phyloP scores from a whole-genome alignment of 2,888 invertebrate genomes.

The Hypercompe scribonia region DNA sequence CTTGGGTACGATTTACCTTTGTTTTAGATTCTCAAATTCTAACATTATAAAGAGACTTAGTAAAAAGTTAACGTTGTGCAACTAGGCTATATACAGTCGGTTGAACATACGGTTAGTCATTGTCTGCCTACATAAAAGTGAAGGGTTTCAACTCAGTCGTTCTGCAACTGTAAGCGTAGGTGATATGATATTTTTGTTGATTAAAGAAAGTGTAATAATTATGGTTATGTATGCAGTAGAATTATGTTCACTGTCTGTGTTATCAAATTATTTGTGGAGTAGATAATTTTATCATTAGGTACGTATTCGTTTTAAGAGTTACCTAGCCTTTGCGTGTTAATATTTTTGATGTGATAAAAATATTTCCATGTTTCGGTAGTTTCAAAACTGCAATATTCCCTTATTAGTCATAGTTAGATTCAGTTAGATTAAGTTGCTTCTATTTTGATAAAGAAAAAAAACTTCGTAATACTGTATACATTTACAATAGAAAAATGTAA shows the following conservation, averaged over 20 bases:
- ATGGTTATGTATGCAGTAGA: conserved; percentile 22
- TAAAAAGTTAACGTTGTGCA: conserved; percentile 42
- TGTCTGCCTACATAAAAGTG: conserved; percentile 54
- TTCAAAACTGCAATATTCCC: neutral
- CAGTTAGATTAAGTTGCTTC: neutral
- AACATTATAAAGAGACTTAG: conserved; percentile 17
- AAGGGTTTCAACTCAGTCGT: conserved; percentile 45
- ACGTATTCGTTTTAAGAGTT: conserved; percentile 31
- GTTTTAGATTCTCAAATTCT: conserved; percentile 11
- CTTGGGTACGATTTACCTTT: neutral
- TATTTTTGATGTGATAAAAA: neutral
- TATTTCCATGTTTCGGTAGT: conserved; percentile 6
- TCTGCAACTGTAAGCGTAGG: conserved; percentile 45
- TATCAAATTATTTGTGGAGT: conserved; percentile 51
- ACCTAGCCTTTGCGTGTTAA: conserved; percentile 13
- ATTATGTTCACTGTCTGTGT: conserved; percentile 43
- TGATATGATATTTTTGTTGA: conserved; percentile 26
- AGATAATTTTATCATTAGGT: conserved; percentile 45
- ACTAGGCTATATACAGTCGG: conserved; percentile 33
- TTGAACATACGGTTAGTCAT: conserved; percentile 47
- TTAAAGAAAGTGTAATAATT: conserved; percentile 34
- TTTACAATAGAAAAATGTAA: conserved; percentile 10
- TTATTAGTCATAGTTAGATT: neutral
- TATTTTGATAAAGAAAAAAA: neutral
- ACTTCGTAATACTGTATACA: neutral